phyloP scores from a whole-genome alignment of 2,888 invertebrate species.

The Patella pellucida region DNA sequence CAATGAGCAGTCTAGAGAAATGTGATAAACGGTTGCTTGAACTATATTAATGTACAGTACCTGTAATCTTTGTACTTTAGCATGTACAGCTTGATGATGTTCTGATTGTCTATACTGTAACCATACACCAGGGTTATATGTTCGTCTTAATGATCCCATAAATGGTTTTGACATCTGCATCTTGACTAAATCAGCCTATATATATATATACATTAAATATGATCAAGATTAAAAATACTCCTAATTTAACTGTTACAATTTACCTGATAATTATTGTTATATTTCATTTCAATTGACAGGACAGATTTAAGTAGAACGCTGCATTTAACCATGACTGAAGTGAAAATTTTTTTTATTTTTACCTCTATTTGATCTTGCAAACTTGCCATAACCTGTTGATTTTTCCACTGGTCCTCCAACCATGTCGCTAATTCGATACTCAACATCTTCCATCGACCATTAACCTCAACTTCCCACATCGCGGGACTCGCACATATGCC shows the following conservation, averaged over 20 bases:
- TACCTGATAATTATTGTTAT: too few species aligned
- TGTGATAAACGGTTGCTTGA: not conserved
- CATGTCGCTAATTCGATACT: conserved; percentile 84
- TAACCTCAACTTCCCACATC: conserved; percentile 86
- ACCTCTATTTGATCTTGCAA: conserved; percentile 82
- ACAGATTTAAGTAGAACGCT: too few species aligned
- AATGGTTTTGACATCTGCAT: conserved; percentile 91
- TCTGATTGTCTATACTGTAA: conserved; percentile 81
- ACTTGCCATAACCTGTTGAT: conserved; percentile 80
- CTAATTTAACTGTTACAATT: too few species aligned
- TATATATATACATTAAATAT: conserved; percentile 35
- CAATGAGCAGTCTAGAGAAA: not conserved
- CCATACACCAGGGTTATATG: conserved; percentile 83
- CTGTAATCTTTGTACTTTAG: conserved; percentile 79
- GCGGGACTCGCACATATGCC: conserved; percentile 81
- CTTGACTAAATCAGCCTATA: conserved; percentile 84
- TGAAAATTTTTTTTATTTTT: conserved; percentile 29
- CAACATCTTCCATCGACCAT: conserved; percentile 84
- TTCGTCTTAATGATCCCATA: conserved; percentile 82
- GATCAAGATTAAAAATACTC: too few species aligned
- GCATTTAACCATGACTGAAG: not conserved
- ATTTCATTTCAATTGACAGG: too few species aligned
- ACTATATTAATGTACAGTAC: conserved; percentile 56
- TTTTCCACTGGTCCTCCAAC: conserved; percentile 85
- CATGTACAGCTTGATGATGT: conserved; percentile 78